Conservation (phyloP, 2,888 invertebrate genomes). For the Agapetus fuscipes region DNA sequence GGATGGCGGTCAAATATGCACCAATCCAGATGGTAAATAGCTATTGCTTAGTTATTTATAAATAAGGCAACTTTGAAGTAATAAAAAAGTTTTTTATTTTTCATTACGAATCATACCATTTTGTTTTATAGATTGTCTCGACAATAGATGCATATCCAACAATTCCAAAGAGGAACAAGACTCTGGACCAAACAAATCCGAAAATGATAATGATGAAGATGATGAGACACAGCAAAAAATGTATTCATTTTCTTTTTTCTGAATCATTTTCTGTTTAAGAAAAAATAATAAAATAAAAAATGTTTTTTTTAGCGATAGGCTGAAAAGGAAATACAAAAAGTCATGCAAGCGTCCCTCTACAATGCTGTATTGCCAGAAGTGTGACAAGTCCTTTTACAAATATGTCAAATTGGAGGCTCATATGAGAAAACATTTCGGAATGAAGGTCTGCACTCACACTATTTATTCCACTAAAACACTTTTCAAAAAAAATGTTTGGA, state of each 20-base stretch:
- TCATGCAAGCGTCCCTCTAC: conserved; percentile 8
- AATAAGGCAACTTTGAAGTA: background rate
- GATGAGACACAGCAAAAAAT: no score
- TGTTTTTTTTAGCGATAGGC: conserved; percentile 8
- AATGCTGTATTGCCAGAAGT: conserved; percentile 32
- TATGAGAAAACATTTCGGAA: conserved; percentile 42
- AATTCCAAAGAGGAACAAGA: background rate
- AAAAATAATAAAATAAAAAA: no score
- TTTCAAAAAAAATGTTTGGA: no score
- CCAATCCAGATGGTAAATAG: background rate
- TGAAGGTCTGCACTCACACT: conserved; percentile 39
- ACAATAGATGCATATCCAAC: background rate
- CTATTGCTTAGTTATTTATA: background rate
- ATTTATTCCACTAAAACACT: no score
- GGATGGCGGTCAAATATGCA: background rate
- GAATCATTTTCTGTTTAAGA: no score
- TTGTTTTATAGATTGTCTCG: background rate
- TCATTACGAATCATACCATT: background rate
- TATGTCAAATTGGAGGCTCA: conserved; percentile 45
- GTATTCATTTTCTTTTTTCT: no score
- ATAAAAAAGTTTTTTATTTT: background rate
- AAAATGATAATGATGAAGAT: background rate
- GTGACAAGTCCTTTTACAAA: conserved; percentile 40
- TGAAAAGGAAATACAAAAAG: conserved; percentile 13
- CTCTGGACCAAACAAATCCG: background rate